These are phyloP conservation scores for Ptychodera flava DNA, from an alignment of 35 echinoderm and acorn worm species.

Conservation along the genomic window DNA sequence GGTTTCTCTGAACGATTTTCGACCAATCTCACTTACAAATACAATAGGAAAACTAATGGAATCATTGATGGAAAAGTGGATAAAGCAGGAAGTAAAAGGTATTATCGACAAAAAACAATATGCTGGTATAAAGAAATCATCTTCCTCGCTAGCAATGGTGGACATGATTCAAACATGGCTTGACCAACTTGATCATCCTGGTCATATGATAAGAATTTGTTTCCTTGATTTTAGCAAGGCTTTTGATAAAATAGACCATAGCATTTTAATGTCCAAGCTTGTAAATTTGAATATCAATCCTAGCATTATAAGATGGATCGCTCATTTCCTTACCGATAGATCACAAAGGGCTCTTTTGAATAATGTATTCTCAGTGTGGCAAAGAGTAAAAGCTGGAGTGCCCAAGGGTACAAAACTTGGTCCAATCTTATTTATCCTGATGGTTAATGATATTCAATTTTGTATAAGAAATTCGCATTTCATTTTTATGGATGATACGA, in stretches of 20 bases:
- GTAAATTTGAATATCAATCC: constrained; percentile 7
- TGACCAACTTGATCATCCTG: constrained; percentile 30
- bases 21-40: constrained; percentile 38
- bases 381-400: too few species aligned
- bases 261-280: background rate
- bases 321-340: constrained; percentile 20
- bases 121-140: constrained; percentile 15
- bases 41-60: too few species aligned
- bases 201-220: background rate
- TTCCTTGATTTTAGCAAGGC: background rate
- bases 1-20: constrained; percentile 27
- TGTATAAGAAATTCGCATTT: too few species aligned
- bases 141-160: constrained; percentile 32
- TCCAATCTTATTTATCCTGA: too few species aligned
- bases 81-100: constrained; percentile 20
- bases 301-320: background rate
- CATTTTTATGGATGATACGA: too few species aligned
- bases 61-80: constrained; percentile 25
- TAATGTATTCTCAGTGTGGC: too few species aligned
- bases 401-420: too few species aligned
- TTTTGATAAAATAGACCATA: background rate
- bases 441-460: too few species aligned
- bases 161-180: constrained; percentile 20
- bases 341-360: constrained; percentile 23
- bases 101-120: constrained; percentile 37